phyloP scores from a whole-genome alignment of 1,140 invertebrate genomes.

The Carcinoscorpius rotundicauda region DNA sequence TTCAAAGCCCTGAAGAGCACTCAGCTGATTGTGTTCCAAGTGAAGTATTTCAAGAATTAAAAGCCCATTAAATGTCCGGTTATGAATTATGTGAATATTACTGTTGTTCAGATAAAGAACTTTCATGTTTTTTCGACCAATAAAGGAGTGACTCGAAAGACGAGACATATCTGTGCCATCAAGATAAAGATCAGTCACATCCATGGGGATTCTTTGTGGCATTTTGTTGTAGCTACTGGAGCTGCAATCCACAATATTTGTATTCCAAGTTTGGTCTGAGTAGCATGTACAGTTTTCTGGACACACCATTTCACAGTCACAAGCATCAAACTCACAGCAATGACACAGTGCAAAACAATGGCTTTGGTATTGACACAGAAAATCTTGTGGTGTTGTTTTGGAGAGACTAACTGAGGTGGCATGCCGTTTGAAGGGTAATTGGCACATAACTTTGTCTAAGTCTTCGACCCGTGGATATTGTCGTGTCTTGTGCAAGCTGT shows the following conservation, averaged over 20 bases:
- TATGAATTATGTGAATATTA: conserved; percentile 70
- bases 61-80: conserved; percentile 81
- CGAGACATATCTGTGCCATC: conserved; percentile 77
- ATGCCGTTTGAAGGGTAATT: conserved; percentile 20
- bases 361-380: conserved; percentile 78
- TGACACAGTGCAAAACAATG: conserved; percentile 87
- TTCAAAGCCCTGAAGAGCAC: conserved; percentile 69
- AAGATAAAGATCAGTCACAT: conserved; percentile 79
- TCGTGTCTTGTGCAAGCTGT: conserved; percentile 46
- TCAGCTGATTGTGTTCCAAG: conserved; percentile 69
- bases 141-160: conserved; percentile 76
- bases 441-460: conserved; percentile 68
- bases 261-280: conserved; percentile 73
- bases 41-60: conserved; percentile 66
- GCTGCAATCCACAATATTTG: conserved; percentile 83
- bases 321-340: conserved; percentile 88
- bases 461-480: conserved; percentile 78
- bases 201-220: conserved; percentile 78
- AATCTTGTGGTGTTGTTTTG: conserved; percentile 65
- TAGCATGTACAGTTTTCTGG: conserved; percentile 83
- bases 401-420: conserved; percentile 25
- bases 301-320: conserved; percentile 90
- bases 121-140: conserved; percentile 77
- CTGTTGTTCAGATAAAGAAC: conserved; percentile 74
- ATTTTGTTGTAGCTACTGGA: conserved; percentile 38